phyloP scores from a whole-genome alignment of 2,888 invertebrate genomes.

The Venusia cambrica region DNA sequence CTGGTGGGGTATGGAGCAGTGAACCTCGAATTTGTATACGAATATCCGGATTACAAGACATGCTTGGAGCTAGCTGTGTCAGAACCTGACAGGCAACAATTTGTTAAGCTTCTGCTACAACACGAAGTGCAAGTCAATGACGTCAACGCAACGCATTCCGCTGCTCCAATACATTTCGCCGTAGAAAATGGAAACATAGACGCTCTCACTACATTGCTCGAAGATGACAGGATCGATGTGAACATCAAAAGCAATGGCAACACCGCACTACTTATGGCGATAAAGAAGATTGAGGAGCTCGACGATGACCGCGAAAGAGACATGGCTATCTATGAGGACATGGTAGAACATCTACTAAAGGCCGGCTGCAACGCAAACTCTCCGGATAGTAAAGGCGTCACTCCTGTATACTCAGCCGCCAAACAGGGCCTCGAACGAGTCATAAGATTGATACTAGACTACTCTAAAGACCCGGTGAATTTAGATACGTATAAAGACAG shows the following conservation, averaged over 20 bases:
- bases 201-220: constrained; percentile 68
- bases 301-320: constrained; percentile 69
- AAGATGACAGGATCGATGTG: constrained; percentile 69
- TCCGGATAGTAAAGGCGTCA: constrained; percentile 75
- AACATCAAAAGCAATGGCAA: constrained; percentile 75
- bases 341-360: constrained; percentile 77
- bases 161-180: constrained; percentile 85
- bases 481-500: constrained; percentile 80
- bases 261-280: constrained; percentile 75
- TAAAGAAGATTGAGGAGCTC: constrained; percentile 72
- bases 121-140: constrained; percentile 83
- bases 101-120: constrained; percentile 79
- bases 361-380: constrained; percentile 79
- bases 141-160: constrained; percentile 76
- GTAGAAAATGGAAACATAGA: constrained; percentile 76
- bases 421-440: constrained; percentile 77
- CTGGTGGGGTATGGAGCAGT: constrained; percentile 69
- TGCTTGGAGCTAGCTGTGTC: constrained; percentile 81
- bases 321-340: constrained; percentile 65
- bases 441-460: constrained; percentile 75
- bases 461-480: constrained; percentile 72
- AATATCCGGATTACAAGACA: constrained; percentile 80
- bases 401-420: constrained; percentile 83
- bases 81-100: constrained; percentile 71
- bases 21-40: constrained; percentile 78